These are phyloP conservation scores for Papilio machaon DNA, from an alignment of 1,140 invertebrate species.

Conservation along the genomic window DNA sequence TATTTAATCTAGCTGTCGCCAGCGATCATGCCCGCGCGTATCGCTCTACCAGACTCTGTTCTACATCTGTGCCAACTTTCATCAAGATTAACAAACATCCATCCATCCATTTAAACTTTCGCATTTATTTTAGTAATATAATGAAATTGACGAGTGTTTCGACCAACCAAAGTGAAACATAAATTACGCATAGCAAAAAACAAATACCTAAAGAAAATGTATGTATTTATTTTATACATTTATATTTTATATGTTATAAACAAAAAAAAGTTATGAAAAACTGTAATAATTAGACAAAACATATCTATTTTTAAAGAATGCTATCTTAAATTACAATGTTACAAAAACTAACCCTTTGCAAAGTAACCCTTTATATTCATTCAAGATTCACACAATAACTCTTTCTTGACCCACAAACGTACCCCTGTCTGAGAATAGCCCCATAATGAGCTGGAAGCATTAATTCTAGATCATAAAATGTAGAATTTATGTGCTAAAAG, in stretches of 20 bases:
- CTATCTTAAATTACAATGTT: conserved; percentile 21
- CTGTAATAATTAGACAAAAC: neutral
- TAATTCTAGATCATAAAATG: conserved; percentile 79
- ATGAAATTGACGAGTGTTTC: too few species aligned
- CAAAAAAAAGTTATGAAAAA: neutral
- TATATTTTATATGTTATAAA: too few species aligned
- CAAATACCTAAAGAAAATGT: too few species aligned
- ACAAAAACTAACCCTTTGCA: conserved; percentile 56
- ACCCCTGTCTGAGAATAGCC: conserved; percentile 72
- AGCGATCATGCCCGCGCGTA: too few species aligned
- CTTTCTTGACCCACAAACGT: conserved; percentile 78
- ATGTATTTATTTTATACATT: too few species aligned
- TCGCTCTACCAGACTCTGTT: too few species aligned
- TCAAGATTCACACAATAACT: conserved; percentile 68
- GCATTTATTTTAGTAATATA: too few species aligned
- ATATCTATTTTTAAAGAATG: neutral
- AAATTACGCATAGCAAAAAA: neutral
- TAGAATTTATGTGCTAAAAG: conserved; percentile 69
- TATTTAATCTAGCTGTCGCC: too few species aligned
- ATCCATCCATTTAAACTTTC: too few species aligned
- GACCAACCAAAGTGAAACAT: neutral
- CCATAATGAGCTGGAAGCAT: conserved; percentile 73
- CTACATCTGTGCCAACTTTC: too few species aligned
- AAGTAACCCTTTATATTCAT: conserved; percentile 50
- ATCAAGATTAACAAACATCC: too few species aligned